A percentile compares a stretch with the other conserved stretches of the same genome.
phyloP scores from a whole-genome alignment of 2,888 invertebrate species.

The Xanthorhoe spadicearia region DNA sequence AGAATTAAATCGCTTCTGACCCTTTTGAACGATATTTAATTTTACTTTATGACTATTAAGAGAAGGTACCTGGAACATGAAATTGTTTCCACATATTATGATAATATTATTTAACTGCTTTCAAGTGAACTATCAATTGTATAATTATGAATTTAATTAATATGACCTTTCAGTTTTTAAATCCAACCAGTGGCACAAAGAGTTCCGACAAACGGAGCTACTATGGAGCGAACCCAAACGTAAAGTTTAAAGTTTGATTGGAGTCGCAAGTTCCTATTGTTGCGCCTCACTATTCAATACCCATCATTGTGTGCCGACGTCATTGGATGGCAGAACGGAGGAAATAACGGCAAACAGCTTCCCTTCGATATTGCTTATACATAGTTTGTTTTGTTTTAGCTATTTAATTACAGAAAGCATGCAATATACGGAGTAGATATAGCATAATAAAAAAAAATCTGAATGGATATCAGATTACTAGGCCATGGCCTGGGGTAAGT shows the following conservation, averaged over 20 bases:
- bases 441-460: no score
- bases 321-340: constrained; percentile 57
- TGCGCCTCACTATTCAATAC: constrained; percentile 26
- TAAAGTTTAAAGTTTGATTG: constrained; percentile 11
- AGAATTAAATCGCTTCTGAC: no score
- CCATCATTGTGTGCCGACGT: constrained; percentile 38
- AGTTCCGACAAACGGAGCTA: neutral
- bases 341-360: constrained; percentile 64
- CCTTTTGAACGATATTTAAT: no score
- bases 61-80: no score
- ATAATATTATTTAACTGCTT: no score
- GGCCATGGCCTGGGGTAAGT: no score
- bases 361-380: constrained; percentile 56
- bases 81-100: no score
- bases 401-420: neutral
- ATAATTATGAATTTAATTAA: no score
- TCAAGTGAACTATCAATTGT: no score
- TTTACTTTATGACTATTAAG: no score
- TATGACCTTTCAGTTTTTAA: neutral
- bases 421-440: no score
- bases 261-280: constrained; percentile 5
- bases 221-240: neutral
- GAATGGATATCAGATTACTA: no score
- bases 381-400: neutral
- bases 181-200: neutral